Evolutionary conservation across 2,113 vertebrate species (phyloP).

Genomic region (Apteryx mantelli): DNA sequence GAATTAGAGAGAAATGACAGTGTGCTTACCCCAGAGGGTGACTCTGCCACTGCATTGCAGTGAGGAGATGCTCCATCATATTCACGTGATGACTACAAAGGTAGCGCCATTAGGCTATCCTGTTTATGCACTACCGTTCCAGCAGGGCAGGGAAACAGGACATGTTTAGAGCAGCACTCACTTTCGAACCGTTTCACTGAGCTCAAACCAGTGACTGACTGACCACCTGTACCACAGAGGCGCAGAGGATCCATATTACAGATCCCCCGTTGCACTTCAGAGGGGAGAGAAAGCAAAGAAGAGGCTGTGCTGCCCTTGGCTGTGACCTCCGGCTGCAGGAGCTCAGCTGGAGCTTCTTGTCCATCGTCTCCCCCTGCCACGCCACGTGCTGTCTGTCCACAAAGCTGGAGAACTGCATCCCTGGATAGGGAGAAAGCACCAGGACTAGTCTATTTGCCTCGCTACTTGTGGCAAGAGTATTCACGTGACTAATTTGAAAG

Average conservation of each 20-base stretch:
- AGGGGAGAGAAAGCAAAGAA: rapidly evolving
- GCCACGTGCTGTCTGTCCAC: neutral
- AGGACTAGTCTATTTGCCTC: neutral
- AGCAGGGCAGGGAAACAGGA: neutral
- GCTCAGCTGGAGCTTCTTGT: neutral
- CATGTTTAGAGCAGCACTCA: neutral
- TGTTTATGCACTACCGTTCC: neutral
- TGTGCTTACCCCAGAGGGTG: rapidly evolving
- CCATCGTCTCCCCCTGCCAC: neutral
- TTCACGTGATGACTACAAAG: rapidly evolving
- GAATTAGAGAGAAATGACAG: neutral
- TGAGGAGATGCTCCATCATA: neutral
- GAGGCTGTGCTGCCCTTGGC: too few species aligned
- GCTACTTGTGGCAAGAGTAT: neutral
- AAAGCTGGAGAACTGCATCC: rapidly evolving
- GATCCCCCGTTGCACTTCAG: neutral
- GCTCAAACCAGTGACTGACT: rapidly evolving
- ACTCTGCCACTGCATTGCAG: neutral
- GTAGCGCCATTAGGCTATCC: neutral
- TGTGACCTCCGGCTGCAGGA: neutral
- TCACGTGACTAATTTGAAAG: neutral
- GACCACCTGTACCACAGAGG: too few species aligned
- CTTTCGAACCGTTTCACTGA: neutral
- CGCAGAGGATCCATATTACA: rapidly evolving
- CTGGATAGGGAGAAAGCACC: neutral